Percentiles rank a stretch among this genome's conserved stretches.
phyloP scores from a whole-genome alignment of 2,113 vertebrate genomes.

The Aplodontia rufa region DNA sequence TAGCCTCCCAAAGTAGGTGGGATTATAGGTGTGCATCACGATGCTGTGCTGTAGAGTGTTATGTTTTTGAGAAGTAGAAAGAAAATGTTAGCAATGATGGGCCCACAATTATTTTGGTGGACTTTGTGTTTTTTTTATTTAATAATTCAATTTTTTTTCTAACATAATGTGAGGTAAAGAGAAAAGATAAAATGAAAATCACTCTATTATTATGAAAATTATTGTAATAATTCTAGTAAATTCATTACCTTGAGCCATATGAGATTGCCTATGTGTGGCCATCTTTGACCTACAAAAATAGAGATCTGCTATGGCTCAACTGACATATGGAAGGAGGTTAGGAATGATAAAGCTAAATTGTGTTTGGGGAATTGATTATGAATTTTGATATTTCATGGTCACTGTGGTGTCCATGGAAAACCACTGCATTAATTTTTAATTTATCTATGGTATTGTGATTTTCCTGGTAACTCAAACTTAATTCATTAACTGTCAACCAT shows the following conservation, averaged over 20 bases:
- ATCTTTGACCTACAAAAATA: constrained; percentile 29
- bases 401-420: not conserved
- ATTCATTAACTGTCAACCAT: not conserved
- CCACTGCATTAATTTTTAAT: not conserved
- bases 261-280: not conserved
- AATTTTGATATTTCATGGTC: constrained; percentile 30
- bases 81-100: not conserved
- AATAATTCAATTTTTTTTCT: constrained; percentile 7
- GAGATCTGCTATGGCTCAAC: not conserved
- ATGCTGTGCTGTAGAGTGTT: not conserved
- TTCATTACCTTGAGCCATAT: not conserved
- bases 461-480: constrained; percentile 35
- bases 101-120: not conserved
- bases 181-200: constrained; percentile 11
- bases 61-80: constrained; percentile 14
- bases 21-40: not conserved
- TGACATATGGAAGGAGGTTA: not conserved
- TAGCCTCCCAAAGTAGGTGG: not conserved
- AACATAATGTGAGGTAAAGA: not conserved
- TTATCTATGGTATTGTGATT: constrained; percentile 28
- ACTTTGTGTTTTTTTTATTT: not conserved
- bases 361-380: constrained; percentile 12
- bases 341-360: not conserved
- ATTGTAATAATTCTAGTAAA: constrained; percentile 39
- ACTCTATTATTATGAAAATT: not conserved